phyloP scores from a whole-genome alignment of 2,797 vertebrate genomes.

The Melanogrammus aeglefinus region DNA sequence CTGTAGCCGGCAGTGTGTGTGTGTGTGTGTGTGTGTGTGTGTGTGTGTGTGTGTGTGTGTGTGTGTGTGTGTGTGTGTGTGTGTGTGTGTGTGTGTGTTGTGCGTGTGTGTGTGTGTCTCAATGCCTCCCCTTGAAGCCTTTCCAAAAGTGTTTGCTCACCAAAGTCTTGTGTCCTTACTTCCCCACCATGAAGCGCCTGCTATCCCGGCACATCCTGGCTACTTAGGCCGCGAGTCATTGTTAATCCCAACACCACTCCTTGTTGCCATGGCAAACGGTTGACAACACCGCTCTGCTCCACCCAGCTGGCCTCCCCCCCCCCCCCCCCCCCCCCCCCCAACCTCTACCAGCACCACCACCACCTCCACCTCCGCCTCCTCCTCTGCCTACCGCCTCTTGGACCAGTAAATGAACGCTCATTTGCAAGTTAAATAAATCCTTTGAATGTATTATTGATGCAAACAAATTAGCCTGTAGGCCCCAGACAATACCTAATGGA shows the following conservation, averaged over 20 bases:
- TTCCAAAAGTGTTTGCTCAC: constrained; percentile 56
- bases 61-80: constrained; percentile 24
- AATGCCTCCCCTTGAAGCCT: constrained; percentile 54
- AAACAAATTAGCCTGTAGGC: constrained; percentile 80
- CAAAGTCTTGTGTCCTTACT: constrained; percentile 39
- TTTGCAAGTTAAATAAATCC: constrained; percentile 86
- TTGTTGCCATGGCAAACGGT: constrained; percentile 46
- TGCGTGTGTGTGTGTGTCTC: constrained; percentile 6
- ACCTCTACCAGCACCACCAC: constrained; percentile 62
- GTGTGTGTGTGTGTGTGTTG: no score
- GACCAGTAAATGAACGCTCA: constrained; percentile 78
- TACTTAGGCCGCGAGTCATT: not conserved
- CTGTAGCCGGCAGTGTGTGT: constrained; percentile 52
- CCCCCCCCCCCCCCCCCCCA: constrained; percentile 56
- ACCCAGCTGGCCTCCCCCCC: constrained; percentile 62
- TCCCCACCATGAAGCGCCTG: constrained; percentile 51
- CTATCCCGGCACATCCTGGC: constrained; percentile 37
- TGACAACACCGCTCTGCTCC: constrained; percentile 46
- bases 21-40: not conserved
- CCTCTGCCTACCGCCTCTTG: constrained; percentile 70
- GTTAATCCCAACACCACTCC: constrained; percentile 3
- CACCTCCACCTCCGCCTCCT: constrained; percentile 61
- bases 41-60: constrained; percentile 7
- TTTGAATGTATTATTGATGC: constrained; percentile 83
- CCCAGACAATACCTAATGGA: constrained; percentile 82